phyloP scores from a whole-genome alignment of 2,888 invertebrate genomes.

The Cryptosula pallasiana region DNA sequence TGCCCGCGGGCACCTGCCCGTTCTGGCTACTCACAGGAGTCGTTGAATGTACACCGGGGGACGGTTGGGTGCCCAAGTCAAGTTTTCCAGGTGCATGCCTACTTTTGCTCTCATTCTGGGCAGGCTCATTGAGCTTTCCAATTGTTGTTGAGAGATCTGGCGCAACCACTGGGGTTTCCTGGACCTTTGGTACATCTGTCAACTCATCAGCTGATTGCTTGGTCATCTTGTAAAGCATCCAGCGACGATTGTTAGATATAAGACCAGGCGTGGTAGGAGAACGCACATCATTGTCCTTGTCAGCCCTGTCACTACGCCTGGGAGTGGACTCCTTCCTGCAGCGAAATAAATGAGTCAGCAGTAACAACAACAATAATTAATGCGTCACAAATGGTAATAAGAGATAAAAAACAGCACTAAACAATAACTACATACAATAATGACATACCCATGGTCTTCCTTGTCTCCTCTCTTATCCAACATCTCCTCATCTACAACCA shows the following conservation, averaged over 20 bases:
- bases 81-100: conserved; percentile 5
- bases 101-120: neutral
- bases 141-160: neutral
- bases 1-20: neutral
- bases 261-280: conserved; percentile 24
- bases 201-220: conserved; percentile 36
- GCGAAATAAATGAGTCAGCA: too few relatives aligned
- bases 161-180: conserved; percentile 60
- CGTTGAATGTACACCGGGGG: neutral
- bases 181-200: neutral
- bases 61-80: neutral
- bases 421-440: neutral
- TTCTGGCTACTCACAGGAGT: neutral
- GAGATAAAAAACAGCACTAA: too few relatives aligned
- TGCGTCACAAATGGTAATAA: too few relatives aligned
- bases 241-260: conserved; percentile 45
- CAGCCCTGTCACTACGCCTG: conserved; percentile 14
- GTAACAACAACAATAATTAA: too few relatives aligned
- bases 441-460: neutral
- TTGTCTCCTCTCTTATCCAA: neutral
- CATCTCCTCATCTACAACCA: neutral
- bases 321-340: too few relatives aligned
- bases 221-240: conserved; percentile 52
- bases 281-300: neutral
- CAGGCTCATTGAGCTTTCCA: neutral